Base-by-base conservation (phyloP, 37 sponge, comb jelly and placozoan genomes). In the Bolinopsis microptera region DNA sequence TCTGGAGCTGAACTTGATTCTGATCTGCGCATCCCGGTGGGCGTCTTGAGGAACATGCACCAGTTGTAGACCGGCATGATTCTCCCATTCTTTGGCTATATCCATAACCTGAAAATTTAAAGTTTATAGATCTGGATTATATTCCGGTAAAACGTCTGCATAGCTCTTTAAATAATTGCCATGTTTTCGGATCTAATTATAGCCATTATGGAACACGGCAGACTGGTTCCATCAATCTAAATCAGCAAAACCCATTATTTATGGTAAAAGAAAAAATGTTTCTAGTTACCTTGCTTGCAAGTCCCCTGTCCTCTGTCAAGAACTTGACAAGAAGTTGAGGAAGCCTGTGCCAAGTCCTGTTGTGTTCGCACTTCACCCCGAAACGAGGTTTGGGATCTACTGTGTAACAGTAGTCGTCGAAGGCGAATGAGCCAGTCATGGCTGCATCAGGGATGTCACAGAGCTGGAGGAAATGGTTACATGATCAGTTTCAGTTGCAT, bases 251-350 rank as follows among this genome's bases (percentile, higher is more conserved):
- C n/a, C 68, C 68, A 67, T 67, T 18, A 67, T 67, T 67, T 22
- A 67, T 67, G 68, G 68, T 67, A 18, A n/a, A n/a, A n/a, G n/a
- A n/a, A n/a, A n/a, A n/a, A n/a, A n/a, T n/a, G n/a, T n/a, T n/a
- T n/a, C n/a, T n/a, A n/a, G n/a, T n/a, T 13, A 80, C 83, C 90
- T 41, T 86, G 90, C 90, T 86, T 25, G 90, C 90, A 22, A 86
- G 90, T 24, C 61, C 90, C 30, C 90, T 38, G 61, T 86, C 90
- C 90, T 86, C 61, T 1, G 90, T 41, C 61, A 39, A 2, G 61
- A 86, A 86, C 90, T 86, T 86, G 90, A 86, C 61, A 27, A 86
- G 90, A 23, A 86, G 90, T 86, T 86, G 90, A 38, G 90, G 90
- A 3, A 86, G 90, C 26, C 90, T 1, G 90, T 86, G 90, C 90